Conservation (phyloP, 1,140 invertebrate genomes). For the Drosophila elegans region DNA sequence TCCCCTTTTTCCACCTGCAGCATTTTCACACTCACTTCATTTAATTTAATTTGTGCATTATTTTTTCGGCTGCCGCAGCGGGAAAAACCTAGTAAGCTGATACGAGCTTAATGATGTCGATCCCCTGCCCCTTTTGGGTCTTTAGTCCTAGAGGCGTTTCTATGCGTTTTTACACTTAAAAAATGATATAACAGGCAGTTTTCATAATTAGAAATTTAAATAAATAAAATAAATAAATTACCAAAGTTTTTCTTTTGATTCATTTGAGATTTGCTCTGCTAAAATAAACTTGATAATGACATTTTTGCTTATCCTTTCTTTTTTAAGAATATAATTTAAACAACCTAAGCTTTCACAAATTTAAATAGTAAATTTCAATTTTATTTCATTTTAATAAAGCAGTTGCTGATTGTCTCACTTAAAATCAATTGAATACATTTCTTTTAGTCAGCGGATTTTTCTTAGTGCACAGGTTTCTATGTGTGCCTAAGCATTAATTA, state of each 20-base stretch:
- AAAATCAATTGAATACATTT: background rate
- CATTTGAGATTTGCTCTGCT: too few relatives aligned
- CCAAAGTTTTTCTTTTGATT: too few relatives aligned
- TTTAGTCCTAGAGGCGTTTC: slow-evolving; percentile 43
- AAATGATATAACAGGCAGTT: background rate
- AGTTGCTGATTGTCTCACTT: too few relatives aligned
- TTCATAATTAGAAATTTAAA: too few relatives aligned
- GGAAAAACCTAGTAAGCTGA: slow-evolving; percentile 54
- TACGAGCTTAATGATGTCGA: slow-evolving; percentile 70
- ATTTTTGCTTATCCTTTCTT: background rate
- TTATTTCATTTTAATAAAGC: too few relatives aligned
- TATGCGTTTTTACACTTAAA: slow-evolving; percentile 2
- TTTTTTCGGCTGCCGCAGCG: slow-evolving; percentile 55
- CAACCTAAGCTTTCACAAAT: too few relatives aligned
- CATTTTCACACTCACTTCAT: slow-evolving; percentile 82
- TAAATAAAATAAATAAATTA: too few relatives aligned
- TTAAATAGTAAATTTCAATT: too few relatives aligned
- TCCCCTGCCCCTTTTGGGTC: slow-evolving; percentile 26
- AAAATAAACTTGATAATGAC: too few relatives aligned
- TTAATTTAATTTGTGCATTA: slow-evolving; percentile 81
- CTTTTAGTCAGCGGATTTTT: background rate
- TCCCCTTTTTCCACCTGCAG: slow-evolving; percentile 32
- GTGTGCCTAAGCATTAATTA: slow-evolving; percentile 78
- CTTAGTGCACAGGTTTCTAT: slow-evolving; percentile 5
- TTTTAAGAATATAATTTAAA: too few relatives aligned